Evolutionary conservation across 64 coral and sea anemone species (phyloP), one percentile per base, ranked within the genome.

Genomic region (Pocillopora damicornis): DNA sequence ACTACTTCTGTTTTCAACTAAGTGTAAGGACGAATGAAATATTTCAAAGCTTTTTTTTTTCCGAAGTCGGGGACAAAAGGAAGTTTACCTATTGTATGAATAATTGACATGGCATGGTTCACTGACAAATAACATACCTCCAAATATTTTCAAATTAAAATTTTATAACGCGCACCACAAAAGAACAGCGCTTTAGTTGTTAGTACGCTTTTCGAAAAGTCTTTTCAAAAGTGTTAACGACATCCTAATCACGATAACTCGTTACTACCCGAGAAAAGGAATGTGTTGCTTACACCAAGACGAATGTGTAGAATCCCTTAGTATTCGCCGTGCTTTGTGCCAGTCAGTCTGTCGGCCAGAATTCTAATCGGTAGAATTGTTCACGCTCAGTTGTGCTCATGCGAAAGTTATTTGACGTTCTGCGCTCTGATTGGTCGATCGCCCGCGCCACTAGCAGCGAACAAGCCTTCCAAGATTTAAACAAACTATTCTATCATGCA

Each of bases 401-500:
- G 84, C 81, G 83, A 87, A 78, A 92, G 82, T 86, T 93, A 97
- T 97, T 93, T 93, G 62, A 16, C 36, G 58, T 37, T 60, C 59
- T 45, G 87, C 2, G 18, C 22, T 82, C 59, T 90, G 91, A 97
- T 97, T 97, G 94, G 94, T 71, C 60, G 35, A 64, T 13, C 75
- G 61, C 82, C 30, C 65, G 77, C 89, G 91, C 90, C 90, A 92
- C 90, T 92, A 92, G 90, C 90, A 92, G 37, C 86, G 75, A 80
- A 87, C 90, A 92, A 86, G 82, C 83, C 81, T 85, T 42, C 20
- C 81, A 85, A 85, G 81, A 58, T 86, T 92, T 92, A 74, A 90
- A 90, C 89, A 90, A 90, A 90, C 89, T 80, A 87, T 75, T 92
- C 73, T 66, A 67, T 65, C 94, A 97, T 97, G 94, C 94, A 97